Base-by-base conservation (phyloP, 2,113 vertebrate species). In the Rhinoptilus africanus region DNA sequence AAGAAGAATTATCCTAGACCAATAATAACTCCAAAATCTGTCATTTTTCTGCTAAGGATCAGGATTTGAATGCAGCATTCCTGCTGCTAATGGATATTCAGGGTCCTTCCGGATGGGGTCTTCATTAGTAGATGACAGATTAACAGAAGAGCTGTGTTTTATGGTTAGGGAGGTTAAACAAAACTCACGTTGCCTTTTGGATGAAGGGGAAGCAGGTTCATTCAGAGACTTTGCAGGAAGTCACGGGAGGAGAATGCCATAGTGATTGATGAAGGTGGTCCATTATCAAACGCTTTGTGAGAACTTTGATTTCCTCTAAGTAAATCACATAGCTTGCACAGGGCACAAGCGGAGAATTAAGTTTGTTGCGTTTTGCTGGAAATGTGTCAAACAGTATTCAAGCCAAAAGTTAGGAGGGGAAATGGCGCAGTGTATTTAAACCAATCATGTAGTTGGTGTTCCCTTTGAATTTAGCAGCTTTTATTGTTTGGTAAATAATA, bases 251-350 rank as follows among this genome's bases (percentile, higher is more conserved):
- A 94, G 78, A 67, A 75, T 98, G 97, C 96, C 97, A 92, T 12
- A 30, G 90, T 98, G 98, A 98, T 96, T 97, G 97, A 98, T 98
- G 97, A 96, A 95, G 79, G 71, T 66, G 69, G 77, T 96, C 93
- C 94, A 76, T 97, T 95, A 95, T 95, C 93, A 94, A 96, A 94
- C 75, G 89, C 92, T 94, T 92, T 73, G 94, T 97, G 97, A 95
- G 98, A 98, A 98, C 97, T 95, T 97, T 91, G 91, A 94, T 98
- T 97, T 96, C 94, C 92, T 97, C 78, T 85, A 95, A 97, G 96
- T 97, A 97, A 98, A 98, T 97, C 96, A 95, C 71, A 17, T 28
- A 6, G 68, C 30, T 74, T 83, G 78, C 92, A 56, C 73, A 82
- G 80, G 86, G 87, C 87, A 90, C 85, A 85, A 72, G 82, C 43